Percentiles rank a stretch among this genome's conserved stretches.
phyloP scores from a whole-genome alignment of 2,888 invertebrate genomes.

The Prostheceraeus crozeri region DNA sequence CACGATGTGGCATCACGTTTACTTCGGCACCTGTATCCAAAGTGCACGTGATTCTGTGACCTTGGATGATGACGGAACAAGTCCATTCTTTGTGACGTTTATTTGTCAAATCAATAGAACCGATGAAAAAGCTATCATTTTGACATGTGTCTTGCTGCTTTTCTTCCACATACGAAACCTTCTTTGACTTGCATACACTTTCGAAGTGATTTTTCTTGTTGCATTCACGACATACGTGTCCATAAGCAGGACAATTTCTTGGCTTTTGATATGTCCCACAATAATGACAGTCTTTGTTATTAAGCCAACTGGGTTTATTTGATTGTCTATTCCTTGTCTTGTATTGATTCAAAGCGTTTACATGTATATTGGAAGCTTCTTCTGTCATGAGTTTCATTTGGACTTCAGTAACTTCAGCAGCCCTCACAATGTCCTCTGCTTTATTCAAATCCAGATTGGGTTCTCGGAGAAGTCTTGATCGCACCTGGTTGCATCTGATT shows the following conservation, averaged over 20 bases:
- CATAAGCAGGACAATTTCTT: conserved; percentile 29
- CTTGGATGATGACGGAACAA: too few relatives aligned
- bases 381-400: conserved; percentile 11
- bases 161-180: conserved; percentile 30
- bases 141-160: too few relatives aligned
- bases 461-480: conserved; percentile 27
- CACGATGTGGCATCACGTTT: too few relatives aligned
- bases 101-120: too few relatives aligned
- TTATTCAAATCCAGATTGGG: conserved; percentile 25
- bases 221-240: conserved; percentile 22
- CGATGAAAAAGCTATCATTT: too few relatives aligned
- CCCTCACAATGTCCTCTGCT: neutral
- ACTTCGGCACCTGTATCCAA: too few relatives aligned
- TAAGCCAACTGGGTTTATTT: too few relatives aligned
- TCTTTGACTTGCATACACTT: conserved; percentile 29
- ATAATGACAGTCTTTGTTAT: neutral
- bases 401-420: conserved; percentile 8
- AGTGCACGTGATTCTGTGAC: too few relatives aligned
- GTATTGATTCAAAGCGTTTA: too few relatives aligned
- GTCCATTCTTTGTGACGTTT: too few relatives aligned
- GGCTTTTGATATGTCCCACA: neutral
- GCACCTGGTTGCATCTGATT: neutral
- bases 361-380: too few relatives aligned
- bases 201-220: conserved; percentile 33
- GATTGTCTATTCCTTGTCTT: too few relatives aligned